Evolutionary conservation across 2,888 invertebrate species (phyloP), one percentile per base, ranked within the genome.

Genomic region (Drosophila suboccidentalis): DNA sequence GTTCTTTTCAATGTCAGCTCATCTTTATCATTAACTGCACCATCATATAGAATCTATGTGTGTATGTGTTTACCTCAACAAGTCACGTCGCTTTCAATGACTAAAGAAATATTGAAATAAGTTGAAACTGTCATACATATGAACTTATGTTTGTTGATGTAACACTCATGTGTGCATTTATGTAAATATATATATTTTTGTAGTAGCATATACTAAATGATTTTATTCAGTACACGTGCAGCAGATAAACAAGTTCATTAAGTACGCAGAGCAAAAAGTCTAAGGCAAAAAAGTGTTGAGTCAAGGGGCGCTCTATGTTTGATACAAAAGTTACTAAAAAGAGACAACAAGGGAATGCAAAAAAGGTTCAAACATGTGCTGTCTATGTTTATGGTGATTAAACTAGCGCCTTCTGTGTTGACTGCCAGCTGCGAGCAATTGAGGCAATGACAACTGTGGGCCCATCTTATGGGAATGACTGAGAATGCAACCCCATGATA

Each of bases 181-280:
- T 32, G 41, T 29, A 32, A 58, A 22, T 39, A 32, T 29, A 26
- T 60, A 26, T 39, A 17, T 58, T 43, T 46, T 17, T 50, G 46
- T 41, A 17, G 46, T 39, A 51, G 4, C 29, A 53, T 29, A 15
- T 22, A 17, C 36, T 59, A 44, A 62, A 61, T 58, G 50, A 46
- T 53, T 78, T 78, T 68, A 87, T 85, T 73, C 89, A 39, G 69
- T 60, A 55, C 89, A 88, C 89, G 85, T 83, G 81, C 87, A 73
- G 75, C 70, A 71, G 78, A 87, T 88, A 80, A 87, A 84, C 89
- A 81, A 88, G 89, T 88, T 89, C 87, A 84, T 86, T 87, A 89
- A 72, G 71, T 65, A 65, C 29, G 66, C 55, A 53, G 19, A 57
- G 54, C 34, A 51, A 41, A 26, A 26, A 26, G 47, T 36, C 4